Evolutionary conservation across 2,888 invertebrate species (phyloP), one percentile per base, ranked within the genome.

Genomic region (Philaethria dido): DNA sequence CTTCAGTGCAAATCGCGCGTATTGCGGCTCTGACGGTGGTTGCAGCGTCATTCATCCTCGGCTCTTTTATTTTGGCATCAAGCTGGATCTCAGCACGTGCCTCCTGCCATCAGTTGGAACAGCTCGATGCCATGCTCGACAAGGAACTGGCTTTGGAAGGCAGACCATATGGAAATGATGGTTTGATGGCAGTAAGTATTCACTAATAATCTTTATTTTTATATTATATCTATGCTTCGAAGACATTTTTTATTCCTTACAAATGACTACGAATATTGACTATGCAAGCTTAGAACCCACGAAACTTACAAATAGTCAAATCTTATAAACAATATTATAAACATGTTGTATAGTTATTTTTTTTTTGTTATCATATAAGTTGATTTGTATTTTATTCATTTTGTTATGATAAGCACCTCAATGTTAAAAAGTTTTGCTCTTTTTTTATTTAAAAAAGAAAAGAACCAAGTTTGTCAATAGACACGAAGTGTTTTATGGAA

Each of bases 21-120:
- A 97, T 98, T 80, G 95, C 96, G 18, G 97, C 97, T 54, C 93
- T 96, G 74, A 97, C 98, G 71, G 94, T 98, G 76, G 95, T 98
- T 74, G 94, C 95, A 0, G 95, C 97, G 68, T 95, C 97, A 42
- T 94, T 97, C 77, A 95, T 98, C 74, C 89, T 97, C 79, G 97
- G 97, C 72, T 93, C 95, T 70, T 97, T 97, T 86, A 95, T 97
- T 79, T 92, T 98, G 80, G 96, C 97, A 62, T 95, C 97, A 22
- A 95, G 97, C 77, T 98, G 96, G 94, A 94, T 98, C 64, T 95
- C 96, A 72, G 97, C 97, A 45, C 95, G 96, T 72, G 95, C 96
- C 65, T 96, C 97, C 59, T 97, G 97, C 86, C 95, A 95, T 78
- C 96, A 96, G 85, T 93, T 96, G 64, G 95, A 96, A 78, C 95